phyloP scores from a whole-genome alignment of 2,113 vertebrate genomes.

The Elephantulus edwardii region DNA sequence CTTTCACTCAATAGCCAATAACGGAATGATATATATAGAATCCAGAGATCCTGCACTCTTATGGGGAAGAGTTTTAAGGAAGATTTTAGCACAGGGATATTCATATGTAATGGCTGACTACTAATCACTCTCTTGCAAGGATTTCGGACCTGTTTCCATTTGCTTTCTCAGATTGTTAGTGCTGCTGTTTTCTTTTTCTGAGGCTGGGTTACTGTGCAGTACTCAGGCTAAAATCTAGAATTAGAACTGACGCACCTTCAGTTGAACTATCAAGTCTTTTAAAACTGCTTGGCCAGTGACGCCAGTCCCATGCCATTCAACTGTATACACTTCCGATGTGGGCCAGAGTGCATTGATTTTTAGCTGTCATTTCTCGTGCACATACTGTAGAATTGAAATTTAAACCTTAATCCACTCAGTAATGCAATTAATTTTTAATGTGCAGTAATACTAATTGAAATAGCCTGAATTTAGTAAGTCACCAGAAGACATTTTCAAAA shows the following conservation, averaged over 20 bases:
- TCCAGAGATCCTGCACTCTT: conserved; percentile 22
- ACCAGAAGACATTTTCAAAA: conserved; percentile 92
- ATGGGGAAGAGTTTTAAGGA: conserved; percentile 16
- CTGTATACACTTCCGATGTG: conserved; percentile 79
- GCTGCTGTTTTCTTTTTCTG: conserved; percentile 59
- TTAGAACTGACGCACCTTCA: conserved; percentile 81
- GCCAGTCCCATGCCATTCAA: conserved; percentile 72
- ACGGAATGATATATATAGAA: not conserved
- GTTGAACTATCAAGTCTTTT: conserved; percentile 81
- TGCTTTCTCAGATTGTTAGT: conserved; percentile 58
- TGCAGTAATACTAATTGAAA: conserved; percentile 98
- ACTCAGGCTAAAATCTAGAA: conserved; percentile 74
- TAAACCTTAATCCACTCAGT: conserved; percentile 94
- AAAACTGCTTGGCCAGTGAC: conserved; percentile 77
- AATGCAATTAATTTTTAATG: conserved; percentile 98
- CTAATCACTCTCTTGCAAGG: conserved; percentile 65
- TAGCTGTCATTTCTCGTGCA: conserved; percentile 90
- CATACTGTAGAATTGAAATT: conserved; percentile 89
- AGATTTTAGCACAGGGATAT: conserved; percentile 34
- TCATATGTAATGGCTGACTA: conserved; percentile 24
- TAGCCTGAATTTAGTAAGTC: conserved; percentile 92
- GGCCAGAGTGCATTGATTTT: conserved; percentile 88
- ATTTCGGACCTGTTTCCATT: conserved; percentile 40
- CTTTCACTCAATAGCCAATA: conserved; percentile 26
- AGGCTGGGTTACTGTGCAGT: conserved; percentile 47